phyloP scores from a whole-genome alignment of 2,888 invertebrate species.

The Chirona hameri region DNA sequence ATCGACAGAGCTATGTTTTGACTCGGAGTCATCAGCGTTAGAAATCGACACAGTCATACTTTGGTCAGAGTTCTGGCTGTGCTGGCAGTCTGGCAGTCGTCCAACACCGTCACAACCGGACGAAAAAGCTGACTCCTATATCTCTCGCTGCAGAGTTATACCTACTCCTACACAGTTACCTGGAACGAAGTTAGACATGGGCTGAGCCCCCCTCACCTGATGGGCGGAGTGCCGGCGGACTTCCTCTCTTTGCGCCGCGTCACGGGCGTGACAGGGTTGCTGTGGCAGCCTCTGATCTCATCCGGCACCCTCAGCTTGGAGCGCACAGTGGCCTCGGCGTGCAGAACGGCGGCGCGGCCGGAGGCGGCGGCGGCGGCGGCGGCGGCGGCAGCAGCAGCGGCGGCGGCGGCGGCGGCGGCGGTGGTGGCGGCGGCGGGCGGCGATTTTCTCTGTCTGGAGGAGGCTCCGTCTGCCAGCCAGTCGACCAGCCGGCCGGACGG shows the following conservation, averaged over 20 bases:
- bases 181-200: no score
- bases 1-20: no score
- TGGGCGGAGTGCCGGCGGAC: slow-evolving; percentile 8
- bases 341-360: not conserved
- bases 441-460: not conserved
- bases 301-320: slow-evolving; percentile 4
- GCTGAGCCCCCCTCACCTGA: not conserved
- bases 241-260: slow-evolving; percentile 33
- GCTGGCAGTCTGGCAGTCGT: no score
- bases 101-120: no score
- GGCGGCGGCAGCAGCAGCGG: not conserved
- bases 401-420: not conserved
- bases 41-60: no score
- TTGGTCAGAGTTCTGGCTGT: no score
- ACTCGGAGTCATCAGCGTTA: no score
- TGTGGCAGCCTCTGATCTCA: slow-evolving; percentile 6
- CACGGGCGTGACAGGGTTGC: slow-evolving; percentile 28
- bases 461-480: not conserved
- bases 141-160: no score
- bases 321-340: not conserved
- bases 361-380: not conserved
- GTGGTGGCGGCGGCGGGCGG: not conserved
- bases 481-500: not conserved
- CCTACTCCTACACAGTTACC: no score
- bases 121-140: no score